Base-by-base conservation (phyloP, 2,888 invertebrate species). In the Pheosia tremula region DNA sequence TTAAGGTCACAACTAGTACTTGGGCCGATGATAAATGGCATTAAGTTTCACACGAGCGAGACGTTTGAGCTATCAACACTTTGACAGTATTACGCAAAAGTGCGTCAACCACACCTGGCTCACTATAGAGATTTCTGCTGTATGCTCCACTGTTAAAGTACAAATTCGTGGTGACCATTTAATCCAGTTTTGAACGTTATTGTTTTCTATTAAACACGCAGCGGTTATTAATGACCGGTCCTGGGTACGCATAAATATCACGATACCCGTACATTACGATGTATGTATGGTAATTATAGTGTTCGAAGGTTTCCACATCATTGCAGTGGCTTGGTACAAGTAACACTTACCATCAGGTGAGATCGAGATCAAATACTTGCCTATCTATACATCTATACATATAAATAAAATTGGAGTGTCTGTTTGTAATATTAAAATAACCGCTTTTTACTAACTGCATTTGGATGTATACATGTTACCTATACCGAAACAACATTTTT, bases 1-100 rank as follows among this genome's bases (percentile, higher is more conserved):
- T 67, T 68, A 75, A 64, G 75, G 62, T 74, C 66, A 61, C 59
- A 63, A 64, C 61, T 64, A 58, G 64, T 67, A 67, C 61, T 66
- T 59, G 57, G 65, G 60, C 58, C 55, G 60, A 69, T 74, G 77
- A 80, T 79, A 77, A 75, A 81, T 73, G 61, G 67, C 66, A 66
- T 63, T 69, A 73, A 75, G 72, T 76, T 75, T 79, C 72, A 75
- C 74, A 72, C 67, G 57, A 67, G 62, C 59, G 62, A 74, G 74
- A 69, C 70, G 65, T 64, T 64, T 63, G 62, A 65, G 65, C 66
- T 66, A 71, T 71, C 71, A 67, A 71, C 70, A 57, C 52, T 54
- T 56, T 49, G 54, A 61, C 54, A 55, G n/a, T 39, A 8, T 36
- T 36, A 37, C 10, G 53, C 53, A 53, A 53, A 39, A 39, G 6